Evolutionary conservation across 2,113 vertebrate genomes (phyloP).

Genomic region (Oryzias woworae): DNA sequence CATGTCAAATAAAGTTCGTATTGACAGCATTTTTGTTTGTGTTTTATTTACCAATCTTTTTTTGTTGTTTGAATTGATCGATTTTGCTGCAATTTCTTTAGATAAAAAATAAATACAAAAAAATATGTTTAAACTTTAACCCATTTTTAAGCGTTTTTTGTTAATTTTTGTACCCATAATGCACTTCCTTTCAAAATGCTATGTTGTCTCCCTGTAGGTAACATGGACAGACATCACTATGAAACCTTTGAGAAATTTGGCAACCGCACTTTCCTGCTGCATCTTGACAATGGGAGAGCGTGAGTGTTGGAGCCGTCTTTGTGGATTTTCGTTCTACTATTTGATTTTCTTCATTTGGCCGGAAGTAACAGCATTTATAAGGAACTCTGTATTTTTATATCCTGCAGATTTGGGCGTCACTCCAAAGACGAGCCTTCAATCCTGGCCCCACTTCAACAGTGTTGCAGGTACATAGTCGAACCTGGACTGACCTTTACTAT

Average conservation of each 20-base stretch:
- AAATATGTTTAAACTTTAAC: no score
- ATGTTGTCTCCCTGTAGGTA: constrained; percentile 68
- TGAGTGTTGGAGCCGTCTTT: constrained; percentile 44
- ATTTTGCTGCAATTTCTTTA: no score
- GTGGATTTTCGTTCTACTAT: not conserved
- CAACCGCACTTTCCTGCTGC: constrained; percentile 82
- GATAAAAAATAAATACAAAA: no score
- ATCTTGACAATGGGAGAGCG: constrained; percentile 86
- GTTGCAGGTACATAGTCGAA: constrained; percentile 76
- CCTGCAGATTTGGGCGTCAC: constrained; percentile 81
- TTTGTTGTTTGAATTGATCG: not conserved
- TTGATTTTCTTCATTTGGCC: not conserved
- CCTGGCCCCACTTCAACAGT: constrained; percentile 79
- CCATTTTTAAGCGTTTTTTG: no score
- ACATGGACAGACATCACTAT: constrained; percentile 87
- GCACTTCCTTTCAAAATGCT: not conserved
- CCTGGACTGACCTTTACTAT: no score
- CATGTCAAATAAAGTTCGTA: constrained; percentile 4
- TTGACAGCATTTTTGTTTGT: not conserved
- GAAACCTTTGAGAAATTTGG: constrained; percentile 90
- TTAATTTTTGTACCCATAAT: fast-evolving
- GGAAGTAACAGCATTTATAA: not conserved
- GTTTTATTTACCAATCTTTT: not conserved
- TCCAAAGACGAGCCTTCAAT: constrained; percentile 84
- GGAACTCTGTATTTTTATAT: constrained; percentile 9